Evolutionary conservation across 2,113 vertebrate species (phyloP), one percentile per base, ranked within the genome.

Genomic region (Aphyosemion australe): DNA sequence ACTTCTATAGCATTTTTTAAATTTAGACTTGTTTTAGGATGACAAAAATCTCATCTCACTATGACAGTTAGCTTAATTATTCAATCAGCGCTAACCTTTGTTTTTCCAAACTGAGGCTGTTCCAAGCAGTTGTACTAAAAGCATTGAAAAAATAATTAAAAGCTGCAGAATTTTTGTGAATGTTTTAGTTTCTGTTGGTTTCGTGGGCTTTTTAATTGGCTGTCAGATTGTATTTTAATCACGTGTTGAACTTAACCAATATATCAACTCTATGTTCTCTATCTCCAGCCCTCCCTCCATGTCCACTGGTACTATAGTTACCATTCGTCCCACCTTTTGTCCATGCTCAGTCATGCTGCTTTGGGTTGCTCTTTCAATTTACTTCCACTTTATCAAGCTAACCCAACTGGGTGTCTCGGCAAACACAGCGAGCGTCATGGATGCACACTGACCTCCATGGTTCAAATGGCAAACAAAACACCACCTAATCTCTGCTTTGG

Each of bases 371-470:
- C 84, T 89, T 88, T 87, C 76, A 72, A 87, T 88, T 80, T 78
- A 84, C 76, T 90, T 91, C 88, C 86, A 89, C 86, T 87, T 88
- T 80, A 88, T 90, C 87, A 91, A 79, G 26, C 80, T 76, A 73
- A 70, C 62, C 79, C 78, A 78, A 77, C 77, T 71, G 57, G 26
- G 58, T 76, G 86, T 83, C 84, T 87, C 67, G 66, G 72, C 75
- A 85, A 85, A 82, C 61, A 86, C 78, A 84, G 72, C 75, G 65
- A 65, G 71, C 47, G 65, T 81, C 82, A 74, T 12, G 56, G 78
- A 64, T 72, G 61, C 79, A 75, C 74, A 73, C 64, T 57, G 71
- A 74, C 63, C 67, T 76, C 75, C 79, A 58, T 53, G 34, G 63
- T 65, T 52, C 54, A 69, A 71, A 63, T 34, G 0, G n/a, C 76